Conservation (phyloP, 37 sponge, comb jelly and placozoan species). For the Cladorhizidae sp. region DNA sequence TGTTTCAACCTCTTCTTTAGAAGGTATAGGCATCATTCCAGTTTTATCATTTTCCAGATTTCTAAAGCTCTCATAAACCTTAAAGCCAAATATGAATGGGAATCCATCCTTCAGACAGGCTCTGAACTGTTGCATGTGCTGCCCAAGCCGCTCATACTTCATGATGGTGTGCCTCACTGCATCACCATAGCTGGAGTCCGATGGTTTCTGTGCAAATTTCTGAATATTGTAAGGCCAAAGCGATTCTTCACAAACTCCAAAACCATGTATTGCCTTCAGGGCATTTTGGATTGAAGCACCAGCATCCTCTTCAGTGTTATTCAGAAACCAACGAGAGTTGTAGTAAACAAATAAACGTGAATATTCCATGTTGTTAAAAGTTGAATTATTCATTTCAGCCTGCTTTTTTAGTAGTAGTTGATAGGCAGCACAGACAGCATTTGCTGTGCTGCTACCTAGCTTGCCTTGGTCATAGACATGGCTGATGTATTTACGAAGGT, state of each 20-base stretch:
- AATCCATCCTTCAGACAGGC: constrained; percentile 13
- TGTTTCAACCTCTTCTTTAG: neutral
- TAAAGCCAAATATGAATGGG: constrained; percentile 13
- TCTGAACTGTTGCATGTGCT: neutral
- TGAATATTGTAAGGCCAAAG: constrained; percentile 1
- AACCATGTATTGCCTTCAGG: neutral
- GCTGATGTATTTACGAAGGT: constrained; percentile 1
- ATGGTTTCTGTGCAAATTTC: neutral
- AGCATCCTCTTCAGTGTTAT: neutral
- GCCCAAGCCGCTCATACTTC: constrained; percentile 10
- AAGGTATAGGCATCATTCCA: constrained; percentile 5
- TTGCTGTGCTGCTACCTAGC: constrained; percentile 24
- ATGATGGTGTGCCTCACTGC: neutral
- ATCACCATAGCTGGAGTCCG: neutral
- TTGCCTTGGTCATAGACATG: neutral
- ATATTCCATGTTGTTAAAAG: neutral
- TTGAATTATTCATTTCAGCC: too few species aligned
- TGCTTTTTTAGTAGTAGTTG: constrained; percentile 1
- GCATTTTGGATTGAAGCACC: constrained; percentile 23
- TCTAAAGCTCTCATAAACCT: constrained; percentile 4
- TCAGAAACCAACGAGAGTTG: neutral
- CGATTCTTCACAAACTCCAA: constrained; percentile 13
- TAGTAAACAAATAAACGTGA: constrained; percentile 28
- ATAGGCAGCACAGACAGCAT: constrained; percentile 27
- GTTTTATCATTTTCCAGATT: neutral